Evolutionary conservation across 1,140 invertebrate species (phyloP), one percentile per base, ranked within the genome.

Genomic region (Cotesia chilonis): DNA sequence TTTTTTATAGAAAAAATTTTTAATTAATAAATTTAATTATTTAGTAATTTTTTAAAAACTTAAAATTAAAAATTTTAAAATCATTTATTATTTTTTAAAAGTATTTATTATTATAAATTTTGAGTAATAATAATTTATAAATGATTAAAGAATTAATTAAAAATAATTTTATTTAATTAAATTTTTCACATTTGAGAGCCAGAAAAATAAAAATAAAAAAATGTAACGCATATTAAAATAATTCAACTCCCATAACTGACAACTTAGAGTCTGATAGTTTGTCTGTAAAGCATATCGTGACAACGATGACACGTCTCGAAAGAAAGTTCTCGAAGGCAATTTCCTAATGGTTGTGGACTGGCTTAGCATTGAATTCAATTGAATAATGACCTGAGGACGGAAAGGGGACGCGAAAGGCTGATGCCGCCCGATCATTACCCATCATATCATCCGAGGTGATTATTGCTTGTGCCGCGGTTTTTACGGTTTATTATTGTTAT

Each of bases 311-410:
- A 64, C 81, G 81, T 52, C 77, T 82, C 81, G 80, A 86, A 87
- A 87, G 85, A 87, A 87, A 87, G 85, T 87, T 87, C 84, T 85
- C 82, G 84, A 83, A 82, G 80, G 81, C 83, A 87, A 87, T 87
- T 87, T 82, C 84, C 83, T 85, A 86, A 86, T 87, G 80, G 83
- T 83, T 47, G 41, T 47, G 41, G 41, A 47, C 41, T 79, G 74
- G 78, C 67, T 77, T 85, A 86, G 79, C 83, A 86, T 85, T 85
- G 83, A 85, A 86, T 87, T 86, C 84, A 87, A 87, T 87, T 87
- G 84, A 85, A 86, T 86, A 86, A 87, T 85, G 78, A 80, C 77
- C 55, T 59, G 55, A 63, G 41, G 17, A 12, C 35, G 63, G 41
- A 66, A 74, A 65, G 60, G 67, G 38, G 55, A 65, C 10, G 64